Evolutionary conservation across 2,888 invertebrate species (phyloP), one percentile per base, ranked within the genome.

Genomic region (Gisinianus flammeolus): DNA sequence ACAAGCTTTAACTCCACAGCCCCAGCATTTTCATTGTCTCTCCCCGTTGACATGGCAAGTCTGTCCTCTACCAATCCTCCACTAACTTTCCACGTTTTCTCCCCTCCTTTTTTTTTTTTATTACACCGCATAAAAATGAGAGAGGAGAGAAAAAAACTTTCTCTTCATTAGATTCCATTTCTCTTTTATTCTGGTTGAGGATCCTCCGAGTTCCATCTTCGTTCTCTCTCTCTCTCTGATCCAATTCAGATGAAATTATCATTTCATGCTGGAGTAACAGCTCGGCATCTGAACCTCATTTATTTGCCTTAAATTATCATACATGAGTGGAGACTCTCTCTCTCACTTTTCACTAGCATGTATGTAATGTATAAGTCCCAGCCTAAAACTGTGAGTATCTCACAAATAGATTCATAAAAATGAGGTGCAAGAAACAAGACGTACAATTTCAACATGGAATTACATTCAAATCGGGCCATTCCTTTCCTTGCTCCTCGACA

Each of bases 81-180:
- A 58, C 8, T 10, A 19, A 2, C 19, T 44, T 4, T 44, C 19
- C 35, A 35, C 12, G 12, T 12, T 35, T 12, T 8, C 5, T 35
- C 5, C 35, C 6, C 44, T 16, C 12, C 44, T 44, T 16, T 6
- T 44, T 44, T 44, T 35, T 8, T 19, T 73, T 73, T 73, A 73
- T 73, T 73, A 73, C 58, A 56, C 44, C 73, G 44, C 73, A 73
- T 73, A 73, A 73, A 73, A 73, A 73, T 64, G 31, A 58, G 56
- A 5, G 52, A 22, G 26, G 28, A 28, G 26, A 67, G 67, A 54
- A 4, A 8, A 4, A n/a, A n/a, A n/a, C n/a, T 54, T 12, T 4
- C 4, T 62, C 26, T n/a, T 56, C 19, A 5, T 56, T 8, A 12
- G 4, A 56, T 26, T 62, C 26, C 12, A 8, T 24, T 26, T 62